A percentile compares a stretch with the other conserved stretches of the same genome.
phyloP scores from a whole-genome alignment of 2,113 vertebrate genomes.

The Seriola rivoliana region DNA sequence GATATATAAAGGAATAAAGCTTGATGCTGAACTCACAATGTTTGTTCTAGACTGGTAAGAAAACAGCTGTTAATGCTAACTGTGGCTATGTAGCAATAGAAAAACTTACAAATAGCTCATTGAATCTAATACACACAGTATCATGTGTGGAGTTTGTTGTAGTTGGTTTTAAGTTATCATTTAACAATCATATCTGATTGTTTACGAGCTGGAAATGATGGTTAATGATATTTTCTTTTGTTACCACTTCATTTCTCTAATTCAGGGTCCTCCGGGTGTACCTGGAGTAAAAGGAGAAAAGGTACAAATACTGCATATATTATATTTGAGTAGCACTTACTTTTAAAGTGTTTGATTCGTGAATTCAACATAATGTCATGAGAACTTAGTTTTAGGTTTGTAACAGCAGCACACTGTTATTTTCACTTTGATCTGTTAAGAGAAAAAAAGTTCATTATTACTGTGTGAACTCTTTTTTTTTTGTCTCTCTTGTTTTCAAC shows the following conservation, averaged over 20 bases:
- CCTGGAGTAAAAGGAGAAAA: conserved; percentile 89
- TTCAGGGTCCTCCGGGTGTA: conserved; percentile 85
- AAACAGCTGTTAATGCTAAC: too few relatives aligned
- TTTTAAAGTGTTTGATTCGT: not conserved
- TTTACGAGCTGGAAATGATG: not conserved
- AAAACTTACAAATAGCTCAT: too few relatives aligned
- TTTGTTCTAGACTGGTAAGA: too few relatives aligned
- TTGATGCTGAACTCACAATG: too few relatives aligned
- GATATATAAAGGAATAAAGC: too few relatives aligned
- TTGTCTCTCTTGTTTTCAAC: conserved; percentile 18
- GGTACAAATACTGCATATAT: conserved; percentile 68
- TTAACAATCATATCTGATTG: not conserved
- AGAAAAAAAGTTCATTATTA: too few relatives aligned
- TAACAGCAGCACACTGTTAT: not conserved
- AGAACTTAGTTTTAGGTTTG: not conserved
- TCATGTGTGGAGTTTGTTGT: too few relatives aligned
- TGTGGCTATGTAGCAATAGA: too few relatives aligned
- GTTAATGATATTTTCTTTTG: conserved; percentile 2
- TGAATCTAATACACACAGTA: too few relatives aligned
- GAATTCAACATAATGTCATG: not conserved
- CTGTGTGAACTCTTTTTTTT: not conserved
- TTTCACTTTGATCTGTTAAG: not conserved
- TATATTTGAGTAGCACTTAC: not conserved
- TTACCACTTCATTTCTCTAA: not conserved
- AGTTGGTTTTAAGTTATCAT: not conserved